These are phyloP conservation scores for Zaprionus bogoriensis DNA, from an alignment of 2,888 invertebrate species.

Conservation along the genomic window DNA sequence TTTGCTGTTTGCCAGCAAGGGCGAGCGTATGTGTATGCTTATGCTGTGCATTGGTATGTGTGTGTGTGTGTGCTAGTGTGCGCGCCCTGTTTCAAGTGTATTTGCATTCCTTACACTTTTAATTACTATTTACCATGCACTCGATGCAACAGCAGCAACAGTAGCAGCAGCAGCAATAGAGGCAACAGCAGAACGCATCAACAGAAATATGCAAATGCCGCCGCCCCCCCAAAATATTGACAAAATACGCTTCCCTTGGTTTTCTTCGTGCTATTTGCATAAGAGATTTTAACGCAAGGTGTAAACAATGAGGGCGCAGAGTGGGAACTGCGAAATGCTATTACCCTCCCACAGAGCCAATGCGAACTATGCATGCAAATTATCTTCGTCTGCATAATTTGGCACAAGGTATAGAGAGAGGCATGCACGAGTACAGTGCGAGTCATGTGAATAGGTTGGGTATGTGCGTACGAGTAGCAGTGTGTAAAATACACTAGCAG, in stretches of 20 bases:
- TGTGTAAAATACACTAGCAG: background rate
- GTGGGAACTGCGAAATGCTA: background rate
- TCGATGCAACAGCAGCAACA: conserved; percentile 32
- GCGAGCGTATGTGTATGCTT: background rate
- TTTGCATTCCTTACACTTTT: conserved; percentile 74
- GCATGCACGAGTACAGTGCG: background rate
- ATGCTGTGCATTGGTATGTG: background rate
- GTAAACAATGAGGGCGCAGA: conserved; percentile 46
- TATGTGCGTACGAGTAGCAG: background rate
- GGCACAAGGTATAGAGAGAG: background rate
- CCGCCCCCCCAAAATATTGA: conserved; percentile 61
- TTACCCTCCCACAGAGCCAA: conserved; percentile 38
- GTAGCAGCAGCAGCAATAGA: conserved; percentile 37
- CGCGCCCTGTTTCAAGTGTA: conserved; percentile 30
- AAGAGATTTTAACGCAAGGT: conserved; percentile 57
- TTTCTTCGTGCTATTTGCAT: conserved; percentile 44
- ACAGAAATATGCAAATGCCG: conserved; percentile 54
- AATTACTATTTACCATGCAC: conserved; percentile 76
- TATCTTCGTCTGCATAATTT: conserved; percentile 21
- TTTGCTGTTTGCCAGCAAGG: conserved; percentile 39
- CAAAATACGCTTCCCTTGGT: conserved; percentile 41
- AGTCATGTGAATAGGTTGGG: conserved; percentile 23
- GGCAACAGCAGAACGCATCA: conserved; percentile 45
- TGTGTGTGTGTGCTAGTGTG: conserved; percentile 11
- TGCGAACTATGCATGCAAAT: conserved; percentile 47